These are phyloP conservation scores for Axea sp. DNA, from an alignment of 2,888 invertebrate species.

Conservation along the genomic window DNA sequence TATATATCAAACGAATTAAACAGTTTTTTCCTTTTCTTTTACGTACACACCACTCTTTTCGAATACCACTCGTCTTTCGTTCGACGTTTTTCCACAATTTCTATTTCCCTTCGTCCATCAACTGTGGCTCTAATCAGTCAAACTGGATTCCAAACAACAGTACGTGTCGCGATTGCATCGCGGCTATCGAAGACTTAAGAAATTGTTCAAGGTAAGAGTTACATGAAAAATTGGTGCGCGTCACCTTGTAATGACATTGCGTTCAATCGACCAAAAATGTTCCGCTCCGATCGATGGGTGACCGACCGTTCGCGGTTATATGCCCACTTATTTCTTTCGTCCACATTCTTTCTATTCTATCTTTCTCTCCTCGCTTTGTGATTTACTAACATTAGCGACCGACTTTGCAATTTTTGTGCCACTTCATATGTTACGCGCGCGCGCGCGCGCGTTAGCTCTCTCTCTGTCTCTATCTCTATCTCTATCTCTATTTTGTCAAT, in stretches of 20 bases:
- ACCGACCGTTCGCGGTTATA: slow-evolving; percentile 25
- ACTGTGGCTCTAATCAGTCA: slow-evolving; percentile 78
- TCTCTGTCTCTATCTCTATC: too few species aligned
- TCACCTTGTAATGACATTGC: slow-evolving; percentile 43
- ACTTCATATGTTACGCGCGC: slow-evolving; percentile 16
- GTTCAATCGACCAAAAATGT: slow-evolving; percentile 39
- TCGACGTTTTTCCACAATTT: background rate
- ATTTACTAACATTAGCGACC: too few species aligned
- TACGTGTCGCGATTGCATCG: slow-evolving; percentile 79
- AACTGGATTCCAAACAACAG: slow-evolving; percentile 80
- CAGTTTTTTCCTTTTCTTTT: too few species aligned
- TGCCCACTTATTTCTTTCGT: background rate
- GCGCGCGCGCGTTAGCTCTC: background rate
- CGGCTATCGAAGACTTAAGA: slow-evolving; percentile 79
- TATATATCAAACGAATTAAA: too few species aligned
- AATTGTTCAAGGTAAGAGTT: slow-evolving; percentile 78
- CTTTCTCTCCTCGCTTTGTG: background rate
- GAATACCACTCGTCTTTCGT: background rate
- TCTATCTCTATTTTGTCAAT: too few species aligned
- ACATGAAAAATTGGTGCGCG: slow-evolving; percentile 40
- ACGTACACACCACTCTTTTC: background rate
- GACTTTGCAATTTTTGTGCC: slow-evolving; percentile 20
- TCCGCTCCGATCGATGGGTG: slow-evolving; percentile 33
- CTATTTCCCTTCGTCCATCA: slow-evolving; percentile 59
- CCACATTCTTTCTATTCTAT: background rate